Conservation (phyloP, 2,888 invertebrate genomes). For the Stegana nigrithorax region DNA sequence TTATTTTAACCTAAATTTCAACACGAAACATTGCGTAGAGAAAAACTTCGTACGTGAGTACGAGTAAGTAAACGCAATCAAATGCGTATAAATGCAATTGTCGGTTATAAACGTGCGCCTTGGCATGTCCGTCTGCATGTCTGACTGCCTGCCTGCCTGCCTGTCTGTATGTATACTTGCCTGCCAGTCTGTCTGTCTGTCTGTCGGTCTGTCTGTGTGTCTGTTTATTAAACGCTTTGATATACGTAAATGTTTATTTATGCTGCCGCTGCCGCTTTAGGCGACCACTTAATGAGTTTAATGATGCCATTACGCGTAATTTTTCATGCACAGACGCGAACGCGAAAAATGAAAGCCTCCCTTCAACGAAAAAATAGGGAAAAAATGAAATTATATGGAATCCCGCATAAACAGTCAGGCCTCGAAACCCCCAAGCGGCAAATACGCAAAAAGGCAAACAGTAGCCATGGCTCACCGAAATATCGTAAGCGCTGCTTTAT, state of each 20-base stretch:
- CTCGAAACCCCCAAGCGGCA: no score
- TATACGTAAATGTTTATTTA: no score
- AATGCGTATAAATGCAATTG: neutral
- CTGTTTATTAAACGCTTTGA: neutral
- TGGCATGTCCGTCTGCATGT: neutral
- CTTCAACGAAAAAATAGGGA: neutral
- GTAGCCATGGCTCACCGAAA: no score
- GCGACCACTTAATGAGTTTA: constrained; percentile 34
- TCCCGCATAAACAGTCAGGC: no score
- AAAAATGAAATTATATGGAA: no score
- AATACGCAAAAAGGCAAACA: no score
- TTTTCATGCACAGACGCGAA: neutral
- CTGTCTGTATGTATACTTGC: constrained; percentile 10
- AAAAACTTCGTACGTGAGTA: no score
- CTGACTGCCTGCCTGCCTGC: no score
- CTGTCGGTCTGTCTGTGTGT: neutral
- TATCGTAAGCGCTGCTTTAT: no score
- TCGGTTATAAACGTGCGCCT: neutral
- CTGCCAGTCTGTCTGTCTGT: constrained; percentile 2
- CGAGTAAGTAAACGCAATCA: neutral
- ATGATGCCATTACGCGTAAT: constrained; percentile 8
- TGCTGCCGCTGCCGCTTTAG: neutral
- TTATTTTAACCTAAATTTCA: constrained; percentile 51
- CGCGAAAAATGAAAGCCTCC: no score
- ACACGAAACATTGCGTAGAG: neutral